Base-by-base conservation (phyloP, 2,113 vertebrate genomes). In the Potamarius usumacintae region DNA sequence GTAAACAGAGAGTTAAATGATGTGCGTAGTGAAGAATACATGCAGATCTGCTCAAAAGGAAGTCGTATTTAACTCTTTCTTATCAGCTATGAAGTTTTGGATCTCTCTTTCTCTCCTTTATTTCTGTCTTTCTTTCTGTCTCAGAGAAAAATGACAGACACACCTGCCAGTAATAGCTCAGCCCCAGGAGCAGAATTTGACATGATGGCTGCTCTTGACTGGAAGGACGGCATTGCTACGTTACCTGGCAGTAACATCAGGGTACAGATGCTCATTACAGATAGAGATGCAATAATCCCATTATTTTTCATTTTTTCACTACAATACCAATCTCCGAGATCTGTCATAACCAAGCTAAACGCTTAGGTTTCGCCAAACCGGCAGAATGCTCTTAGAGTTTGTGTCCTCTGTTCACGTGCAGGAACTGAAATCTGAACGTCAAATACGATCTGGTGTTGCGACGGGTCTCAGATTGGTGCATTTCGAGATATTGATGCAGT, bases 191-290 rank as follows among this genome's bases (percentile, higher is more conserved):
- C 97, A 90, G 98, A 98, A 60, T 99, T 99, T 93, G 98, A 99
- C 92, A 97, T 99, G 88, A 98, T 99, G 91, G 96, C 96, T 88
- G 98, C 97, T 89, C 96, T 99, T 94, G 98, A 99, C 92, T 99
- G 98, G 98, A 98, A 98, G 93, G 97, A 99, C 87, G 98, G 97
- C 87, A 98, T 99, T 88, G 98, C 97, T 69, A 99, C 97, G 0
- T 94, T 99, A 89, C 98, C 97, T 74, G 98, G 98, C 92, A 99
- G 98, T 93, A 96, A 98, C 90, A 96, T 99, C 88, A 97, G 96
- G 97, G 98, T 99, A 92, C 48, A 85, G 20, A 79, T 14, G 20
- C 20, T 57, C 50, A 81, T 20, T 62, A 42, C 6, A 76, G 14
- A 76, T 14, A 81, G 14, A 1, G n/a, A 62, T 14, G 20, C 55